Evolutionary conservation across 2,113 vertebrate species (phyloP), one percentile per base, ranked within the genome.

Genomic region (Petroica traversi): DNA sequence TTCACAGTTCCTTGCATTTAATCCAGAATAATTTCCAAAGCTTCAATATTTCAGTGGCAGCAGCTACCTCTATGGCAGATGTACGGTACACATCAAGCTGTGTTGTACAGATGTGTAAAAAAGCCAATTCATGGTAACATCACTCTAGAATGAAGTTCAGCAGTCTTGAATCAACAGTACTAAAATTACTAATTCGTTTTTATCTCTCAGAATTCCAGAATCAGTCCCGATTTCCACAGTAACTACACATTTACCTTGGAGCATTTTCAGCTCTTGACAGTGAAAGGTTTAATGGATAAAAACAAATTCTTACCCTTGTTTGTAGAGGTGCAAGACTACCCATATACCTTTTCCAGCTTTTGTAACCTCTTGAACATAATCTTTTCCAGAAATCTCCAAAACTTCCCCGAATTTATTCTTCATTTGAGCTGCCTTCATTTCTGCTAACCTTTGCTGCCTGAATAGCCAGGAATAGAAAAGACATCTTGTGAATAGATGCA

Each of bases 271-370:
- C 40, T 80, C 66, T 2, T 72, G 64, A 59, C 19, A 86, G n/a
- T 19, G 34, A 67, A 82, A 92, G 28, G 18, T 69, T 88, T 83
- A 54, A 58, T 49, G 16, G 33, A 54, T 64, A 63, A 84, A 81
- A 88, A 8, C 8, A 73, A 88, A 61, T 52, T 75, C 93, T 98
- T 98, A 99, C 99, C 99, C 99, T 97, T 98, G 99, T 91, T 99
- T 99, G 98, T 99, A 99, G 95, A 99, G 99, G 74, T 99, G 99
- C 94, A 99, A 94, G 88, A 99, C 96, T 64, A 99, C 99, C 99
- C 99, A 99, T 91, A 99, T 97, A 38, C 97, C 98, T 5, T 98
- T 98, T 77, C 99, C 98, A 24, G 99, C 99, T 97, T 99, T 98
- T 11, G 99, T 99, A 76, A 99, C 98, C 97, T 99, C 99, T 81